Evolutionary conservation across 2,888 invertebrate genomes (phyloP), one percentile per base, ranked within the genome.

Genomic region (Hirudinaria manillensis): DNA sequence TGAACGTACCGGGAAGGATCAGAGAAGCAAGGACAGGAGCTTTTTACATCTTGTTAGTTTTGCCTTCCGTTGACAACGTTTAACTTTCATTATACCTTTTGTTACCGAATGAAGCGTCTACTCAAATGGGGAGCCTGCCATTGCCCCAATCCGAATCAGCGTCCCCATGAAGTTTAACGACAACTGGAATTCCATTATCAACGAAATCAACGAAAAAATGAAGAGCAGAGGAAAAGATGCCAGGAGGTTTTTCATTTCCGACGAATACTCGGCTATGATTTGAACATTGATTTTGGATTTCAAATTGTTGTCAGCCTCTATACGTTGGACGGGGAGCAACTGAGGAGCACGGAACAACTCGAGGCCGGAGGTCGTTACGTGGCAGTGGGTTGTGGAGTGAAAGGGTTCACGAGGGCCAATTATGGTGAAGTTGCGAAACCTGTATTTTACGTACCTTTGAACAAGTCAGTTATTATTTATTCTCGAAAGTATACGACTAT

Each of bases 341-440:
- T 73, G 13, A 73, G 24, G 38, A 24, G 51, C 38, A n/a, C 55
- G 21, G 24, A 53, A 19, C 53, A 72, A 24, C 51, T 77, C 66
- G 38, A 77, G 70, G 56, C 55, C 24, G 61, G 56, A 0, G 56
- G 55, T 29, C 53, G 34, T 27, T 77, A 77, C 70, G 77, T 77
- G 68, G 77, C 77, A 3, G 77, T 77, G 29, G 77, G 75, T 10
- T 53, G 61, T 19, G 77, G 77, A 29, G 56, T 70, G 38, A 74
- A 74, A 24, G 75, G 77, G 16, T 77, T 77, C 71, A 70, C 55
- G 34, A 72, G 70, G 34, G 67, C 55, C 24, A 68, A 61, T 34
- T 77, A 77, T 53, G 77, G 77, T 45, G 56, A n/a, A 4, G 21
- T 21, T 3, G 38, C 24, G 51, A 71, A 75, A 68, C 77, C 77